Evolutionary conservation across 2,888 invertebrate species (phyloP), one percentile per base, ranked within the genome.

Genomic region (Lepeophtheirus nordmannii): DNA sequence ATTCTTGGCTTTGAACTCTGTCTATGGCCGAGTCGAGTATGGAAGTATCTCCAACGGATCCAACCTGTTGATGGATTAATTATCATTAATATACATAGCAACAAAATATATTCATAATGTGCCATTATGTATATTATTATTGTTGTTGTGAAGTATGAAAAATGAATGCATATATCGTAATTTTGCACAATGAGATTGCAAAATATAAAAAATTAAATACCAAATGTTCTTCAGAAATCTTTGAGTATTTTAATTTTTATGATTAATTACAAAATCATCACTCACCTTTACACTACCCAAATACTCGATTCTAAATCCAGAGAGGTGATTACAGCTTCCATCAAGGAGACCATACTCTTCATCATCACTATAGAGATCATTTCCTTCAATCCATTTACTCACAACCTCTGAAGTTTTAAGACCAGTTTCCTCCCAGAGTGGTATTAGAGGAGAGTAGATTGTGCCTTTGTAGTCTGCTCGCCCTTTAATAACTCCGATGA

Each of bases 11-110:
- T 14, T 46, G 41, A 30, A 63, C 63, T 14, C 38, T 46, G 20
- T 38, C 20, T n/a, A 63, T 63, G 10, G 63, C 63, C 9, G 22
- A 23, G 23, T 63, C 63, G 7, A 63, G 22, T 17, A 63, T 22
- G 10, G 63, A 63, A 10, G 63, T 53, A 38, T 63, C 63, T 56
- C 63, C 63, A 1, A 53, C 53, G 17, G 41, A 46, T 10, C 63
- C 63, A 10, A 46, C 63, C 60, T 59, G 37, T 12, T 11, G 14
- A 58, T 23, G 9, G 23, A 22, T 20, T 20, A 20, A 56, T 10
- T 5, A 56, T 10, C 5, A 56, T 20, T 22, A 56, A 56, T 56
- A 5, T 8, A 10, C 10, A 57, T 10, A 30, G 7, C 30, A 30
- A 30, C 7, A 30, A 30, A 30, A 30, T 30, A 30, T 30, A 30